Base-by-base conservation (phyloP, 1,140 invertebrate genomes). In the Anastrepha obliqua region DNA sequence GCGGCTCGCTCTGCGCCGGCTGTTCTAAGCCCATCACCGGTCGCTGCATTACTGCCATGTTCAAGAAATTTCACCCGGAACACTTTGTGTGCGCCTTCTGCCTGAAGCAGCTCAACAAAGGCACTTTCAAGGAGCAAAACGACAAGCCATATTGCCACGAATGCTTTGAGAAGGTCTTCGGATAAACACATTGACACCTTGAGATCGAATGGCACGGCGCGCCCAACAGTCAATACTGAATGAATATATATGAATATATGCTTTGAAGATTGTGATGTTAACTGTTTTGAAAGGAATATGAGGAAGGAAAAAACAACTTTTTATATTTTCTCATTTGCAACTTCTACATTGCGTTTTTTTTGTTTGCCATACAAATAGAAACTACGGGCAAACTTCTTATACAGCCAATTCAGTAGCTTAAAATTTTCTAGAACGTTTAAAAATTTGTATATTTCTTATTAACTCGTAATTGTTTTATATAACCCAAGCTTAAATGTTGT, bases 21-120 rank as follows among this genome's bases (percentile, higher is more conserved):
- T 99, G 99, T 93, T 98, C 99, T 92, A 99, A 99, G 92, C 98
- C 99, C 15, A 99, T 99, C 91, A 98, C 97, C 88, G 97, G 99
- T 87, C 97, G 98, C 17, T 99, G 99, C 93, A 99, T 99, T 92
- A 99, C 98, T 3, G 99, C 99, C 86, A 99, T 99, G 98, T 99
- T 98, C 94, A 95, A 97, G 85, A 99, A 99, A 94, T 99, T 99
- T 94, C 99, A 99, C 94, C 98, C 98, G 0, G 98, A 99, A 94
- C 99, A 99, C 94, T 99, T 99, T 93, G 98, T 99, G 9, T 93
- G 92, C 87, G 98, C 98, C 2, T 99, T 99, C 94, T 99, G 99
- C 91, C 94, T 99, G 88, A 98, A 99, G 91, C 98, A 99, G 93
- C 95, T 99, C 86, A 99, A 99, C 94, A 99, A 99, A 93, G 95